Conservation (phyloP, 2,113 vertebrate genomes). For the Nothoprocta perdicaria region DNA sequence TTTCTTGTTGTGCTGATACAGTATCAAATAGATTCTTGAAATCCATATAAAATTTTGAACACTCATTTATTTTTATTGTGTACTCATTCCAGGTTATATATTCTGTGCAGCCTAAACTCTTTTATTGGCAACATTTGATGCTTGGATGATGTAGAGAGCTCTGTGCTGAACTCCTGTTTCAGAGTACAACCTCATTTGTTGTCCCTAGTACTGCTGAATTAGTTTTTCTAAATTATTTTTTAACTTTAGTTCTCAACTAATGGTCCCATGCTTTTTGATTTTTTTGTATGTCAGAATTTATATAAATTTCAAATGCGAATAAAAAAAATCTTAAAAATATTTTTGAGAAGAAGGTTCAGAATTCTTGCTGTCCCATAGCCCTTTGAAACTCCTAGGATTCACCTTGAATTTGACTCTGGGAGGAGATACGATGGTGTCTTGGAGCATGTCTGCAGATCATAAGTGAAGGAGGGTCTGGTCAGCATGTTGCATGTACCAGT, state of each 20-base stretch:
- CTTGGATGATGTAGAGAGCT: background rate
- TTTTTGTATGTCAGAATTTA: background rate
- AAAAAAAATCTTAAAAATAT: background rate
- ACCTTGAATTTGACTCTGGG: background rate
- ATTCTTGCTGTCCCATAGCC: background rate
- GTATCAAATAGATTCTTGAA: slow-evolving; percentile 23
- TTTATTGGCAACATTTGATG: slow-evolving; percentile 37
- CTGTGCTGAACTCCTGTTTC: background rate
- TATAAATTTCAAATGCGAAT: background rate
- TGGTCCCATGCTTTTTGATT: background rate
- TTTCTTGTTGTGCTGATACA: background rate
- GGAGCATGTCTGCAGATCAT: background rate
- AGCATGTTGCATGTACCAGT: background rate
- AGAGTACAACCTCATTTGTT: background rate
- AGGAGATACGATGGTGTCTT: background rate
- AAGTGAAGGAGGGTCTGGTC: background rate
- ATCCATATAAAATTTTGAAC: slow-evolving; percentile 42
- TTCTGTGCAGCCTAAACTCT: slow-evolving; percentile 5
- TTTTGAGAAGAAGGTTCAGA: background rate
- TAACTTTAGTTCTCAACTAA: slow-evolving; percentile 3
- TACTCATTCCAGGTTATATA: slow-evolving; percentile 14
- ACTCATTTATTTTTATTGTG: slow-evolving; percentile 46
- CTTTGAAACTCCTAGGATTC: background rate
- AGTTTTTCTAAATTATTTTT: slow-evolving; percentile 12
- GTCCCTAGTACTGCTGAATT: background rate